Percentiles rank a stretch among this genome's conserved stretches.
Conservation (phyloP, 1,140 invertebrate species). For the Propsilocerus akamusi region DNA sequence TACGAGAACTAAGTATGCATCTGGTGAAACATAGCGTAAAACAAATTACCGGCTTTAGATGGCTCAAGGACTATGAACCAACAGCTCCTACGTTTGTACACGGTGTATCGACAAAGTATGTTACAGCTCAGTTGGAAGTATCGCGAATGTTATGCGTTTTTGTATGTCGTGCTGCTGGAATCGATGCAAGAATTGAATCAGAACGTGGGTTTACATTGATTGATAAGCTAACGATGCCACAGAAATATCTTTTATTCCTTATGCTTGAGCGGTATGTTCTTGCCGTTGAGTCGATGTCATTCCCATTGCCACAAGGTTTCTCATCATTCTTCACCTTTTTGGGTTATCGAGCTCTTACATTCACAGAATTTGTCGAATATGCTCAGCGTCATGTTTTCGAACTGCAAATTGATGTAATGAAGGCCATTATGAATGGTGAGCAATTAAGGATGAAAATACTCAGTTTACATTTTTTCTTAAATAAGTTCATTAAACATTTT, state of each 20-base stretch:
- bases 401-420: constrained; percentile 69
- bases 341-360: constrained; percentile 53
- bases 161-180: constrained; percentile 42
- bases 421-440: constrained; percentile 57
- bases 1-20: constrained; percentile 64
- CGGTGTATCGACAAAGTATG: constrained; percentile 59
- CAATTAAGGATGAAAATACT: constrained; percentile 6
- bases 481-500: constrained; percentile 6
- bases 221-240: constrained; percentile 12
- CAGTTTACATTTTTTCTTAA: not conserved
- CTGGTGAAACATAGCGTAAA: constrained; percentile 43
- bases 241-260: constrained; percentile 47
- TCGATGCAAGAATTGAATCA: constrained; percentile 41
- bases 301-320: constrained; percentile 66
- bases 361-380: constrained; percentile 59
- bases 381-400: constrained; percentile 63
- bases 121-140: constrained; percentile 56
- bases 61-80: constrained; percentile 24
- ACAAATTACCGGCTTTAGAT: constrained; percentile 23
- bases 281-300: constrained; percentile 57
- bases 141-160: constrained; percentile 56
- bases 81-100: constrained; percentile 56
- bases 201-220: constrained; percentile 58
- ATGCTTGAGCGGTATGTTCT: constrained; percentile 57
- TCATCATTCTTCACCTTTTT: constrained; percentile 72